Evolutionary conservation across 1,140 invertebrate species (phyloP).

Genomic region (Drosophila bocqueti): DNA sequence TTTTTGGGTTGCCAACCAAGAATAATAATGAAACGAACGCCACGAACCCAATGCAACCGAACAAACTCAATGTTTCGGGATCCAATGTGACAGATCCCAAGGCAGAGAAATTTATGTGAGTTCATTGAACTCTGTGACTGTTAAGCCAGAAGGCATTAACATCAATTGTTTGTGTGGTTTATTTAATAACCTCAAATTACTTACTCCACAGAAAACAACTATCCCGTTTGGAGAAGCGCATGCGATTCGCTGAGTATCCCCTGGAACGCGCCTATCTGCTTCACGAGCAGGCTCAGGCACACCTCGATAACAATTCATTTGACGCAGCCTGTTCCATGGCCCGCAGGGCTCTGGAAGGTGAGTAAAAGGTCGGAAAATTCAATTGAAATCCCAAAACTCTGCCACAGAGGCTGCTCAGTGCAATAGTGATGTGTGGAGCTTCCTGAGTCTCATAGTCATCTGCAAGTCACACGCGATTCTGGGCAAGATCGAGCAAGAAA

Average conservation of each 20-base stretch:
- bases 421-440: slow-evolving; percentile 62
- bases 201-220: slow-evolving; percentile 42
- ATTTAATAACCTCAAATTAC: not conserved
- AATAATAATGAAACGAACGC: not conserved
- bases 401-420: slow-evolving; percentile 51
- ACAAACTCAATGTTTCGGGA: not conserved
- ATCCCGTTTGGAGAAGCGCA: slow-evolving; percentile 56
- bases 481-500: slow-evolving; percentile 60
- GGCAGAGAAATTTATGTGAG: slow-evolving; percentile 60
- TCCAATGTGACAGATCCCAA: slow-evolving; percentile 36
- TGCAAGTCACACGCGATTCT: slow-evolving; percentile 67
- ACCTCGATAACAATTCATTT: slow-evolving; percentile 62
- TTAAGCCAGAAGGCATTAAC: too few species aligned
- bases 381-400: too few species aligned
- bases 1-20: slow-evolving; percentile 41
- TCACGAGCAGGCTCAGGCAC: slow-evolving; percentile 68
- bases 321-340: slow-evolving; percentile 65
- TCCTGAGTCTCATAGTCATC: slow-evolving; percentile 60
- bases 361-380: not conserved
- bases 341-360: slow-evolving; percentile 62
- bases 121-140: too few species aligned
- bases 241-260: slow-evolving; percentile 62
- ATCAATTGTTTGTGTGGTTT: not conserved
- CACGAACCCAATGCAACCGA: not conserved
- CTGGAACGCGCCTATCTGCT: slow-evolving; percentile 75